Evolutionary conservation across 1,140 invertebrate species (phyloP), one percentile per base, ranked within the genome.

Genomic region (Zaprionus tsacasi): DNA sequence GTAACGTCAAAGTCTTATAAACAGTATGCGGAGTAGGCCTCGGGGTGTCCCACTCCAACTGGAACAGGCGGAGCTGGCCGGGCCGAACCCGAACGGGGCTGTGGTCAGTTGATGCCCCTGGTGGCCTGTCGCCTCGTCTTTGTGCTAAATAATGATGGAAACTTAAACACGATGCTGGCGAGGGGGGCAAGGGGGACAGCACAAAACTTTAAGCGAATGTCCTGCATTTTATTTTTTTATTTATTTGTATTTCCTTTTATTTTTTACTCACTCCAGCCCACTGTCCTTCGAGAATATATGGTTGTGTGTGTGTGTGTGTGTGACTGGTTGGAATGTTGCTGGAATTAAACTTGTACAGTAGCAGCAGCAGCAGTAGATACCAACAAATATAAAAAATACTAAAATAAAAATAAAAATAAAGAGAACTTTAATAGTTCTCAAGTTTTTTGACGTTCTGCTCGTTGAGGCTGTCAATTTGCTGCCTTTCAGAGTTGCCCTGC

Each of bases 121-220:
- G 83, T 72, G 83, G 83, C 65, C 79, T 79, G 72, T 77, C 69
- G 79, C 77, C 79, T 80, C 83, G 81, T 81, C 78, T 80, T 76
- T 88, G 80, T 82, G 83, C 78, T 88, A 82, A 88, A 88, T 88
- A 88, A 88, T 88, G 83, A 88, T 88, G 83, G 80, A 88, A 88
- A 88, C 80, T 70, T 88, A 88, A 88, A 76, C 64, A 45, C 40
- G 40, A 45, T 21, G 21, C 21, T 21, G 21, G 21, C 21, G 21
- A 21, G 21, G 21, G 21, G 21, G 21, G 21, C 21, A 21, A 21
- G 21, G 1, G 21, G 21, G 70, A 76, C 75, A 70, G 21, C 55
- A 59, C 55, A 59, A 72, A 87, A 87, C 82, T 87, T 87, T 87
- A 88, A 87, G 78, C 68, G 81, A 87, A 70, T 82, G 79, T 88